These are phyloP conservation scores for Panthera leo DNA, from an alignment of 2,113 vertebrate species.

Conservation along the genomic window DNA sequence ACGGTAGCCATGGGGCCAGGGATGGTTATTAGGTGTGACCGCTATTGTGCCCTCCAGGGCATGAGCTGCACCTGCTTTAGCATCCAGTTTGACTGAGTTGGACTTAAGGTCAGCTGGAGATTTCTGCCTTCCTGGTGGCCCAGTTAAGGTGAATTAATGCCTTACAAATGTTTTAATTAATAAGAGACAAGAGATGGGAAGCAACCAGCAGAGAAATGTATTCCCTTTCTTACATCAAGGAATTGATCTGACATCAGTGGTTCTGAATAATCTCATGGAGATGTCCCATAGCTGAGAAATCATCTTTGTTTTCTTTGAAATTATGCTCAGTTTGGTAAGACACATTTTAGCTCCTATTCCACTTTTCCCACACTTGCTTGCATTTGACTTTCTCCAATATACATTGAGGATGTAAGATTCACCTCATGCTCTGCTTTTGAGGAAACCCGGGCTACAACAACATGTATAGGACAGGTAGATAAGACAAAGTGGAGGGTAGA, in stretches of 20 bases:
- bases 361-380: neutral
- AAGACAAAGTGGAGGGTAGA: neutral
- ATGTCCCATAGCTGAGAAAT: neutral
- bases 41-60: neutral
- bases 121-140: neutral
- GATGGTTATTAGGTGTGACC: neutral
- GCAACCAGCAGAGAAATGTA: neutral
- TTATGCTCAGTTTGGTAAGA: neutral
- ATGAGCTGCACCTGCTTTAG: neutral
- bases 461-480: neutral
- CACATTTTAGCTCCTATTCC: neutral
- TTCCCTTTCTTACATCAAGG: neutral
- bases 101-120: neutral
- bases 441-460: neutral
- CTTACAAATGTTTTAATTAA: neutral
- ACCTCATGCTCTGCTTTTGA: neutral
- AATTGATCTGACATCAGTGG: neutral
- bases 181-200: neutral
- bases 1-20: neutral
- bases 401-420: neutral
- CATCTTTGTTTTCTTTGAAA: neutral
- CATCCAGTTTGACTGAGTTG: neutral
- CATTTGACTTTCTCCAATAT: neutral
- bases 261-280: neutral
- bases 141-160: neutral